phyloP scores from a whole-genome alignment of 1,140 invertebrate species.

The Apolygus lucorum region DNA sequence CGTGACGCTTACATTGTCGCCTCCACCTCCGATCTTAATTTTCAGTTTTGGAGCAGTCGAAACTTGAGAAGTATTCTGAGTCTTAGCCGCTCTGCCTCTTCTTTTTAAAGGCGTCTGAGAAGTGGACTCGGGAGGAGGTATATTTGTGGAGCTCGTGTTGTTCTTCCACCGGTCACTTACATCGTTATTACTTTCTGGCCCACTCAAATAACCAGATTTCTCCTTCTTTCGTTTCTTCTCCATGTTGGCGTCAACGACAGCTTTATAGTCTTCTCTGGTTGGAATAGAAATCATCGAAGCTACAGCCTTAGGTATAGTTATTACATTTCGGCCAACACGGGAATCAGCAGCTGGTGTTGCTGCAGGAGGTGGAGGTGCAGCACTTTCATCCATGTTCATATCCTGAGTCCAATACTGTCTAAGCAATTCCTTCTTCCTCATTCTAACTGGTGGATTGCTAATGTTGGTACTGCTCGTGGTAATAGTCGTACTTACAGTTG shows the following conservation, averaged over 20 bases:
- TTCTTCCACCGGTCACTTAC: conserved; percentile 33
- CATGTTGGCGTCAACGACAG: conserved; percentile 52
- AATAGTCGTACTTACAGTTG: conserved; percentile 34
- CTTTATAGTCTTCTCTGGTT: conserved; percentile 70
- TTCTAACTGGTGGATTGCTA: conserved; percentile 45
- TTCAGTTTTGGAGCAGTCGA: conserved; percentile 61
- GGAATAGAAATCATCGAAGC: conserved; percentile 76
- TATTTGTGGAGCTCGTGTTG: not conserved
- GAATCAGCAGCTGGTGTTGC: conserved; percentile 46
- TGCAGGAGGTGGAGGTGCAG: conserved; percentile 35
- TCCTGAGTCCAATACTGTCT: conserved; percentile 78
- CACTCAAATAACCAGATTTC: conserved; percentile 40
- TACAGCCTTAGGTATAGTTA: conserved; percentile 77
- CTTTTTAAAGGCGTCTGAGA: conserved; percentile 28
- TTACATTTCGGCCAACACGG: conserved; percentile 57
- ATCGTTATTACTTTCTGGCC: conserved; percentile 42
- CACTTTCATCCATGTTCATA: conserved; percentile 64
- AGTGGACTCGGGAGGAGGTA: conserved; percentile 33
- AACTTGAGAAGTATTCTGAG: conserved; percentile 30
- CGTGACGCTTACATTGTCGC: conserved; percentile 33
- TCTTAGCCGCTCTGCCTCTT: conserved; percentile 27
- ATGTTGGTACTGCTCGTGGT: conserved; percentile 58
- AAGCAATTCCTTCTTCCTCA: conserved; percentile 81
- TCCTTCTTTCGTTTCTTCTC: conserved; percentile 59
- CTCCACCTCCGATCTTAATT: conserved; percentile 59